Evolutionary conservation across 2,113 vertebrate species (phyloP).

Genomic region (Brachionichthys hirsutus): DNA sequence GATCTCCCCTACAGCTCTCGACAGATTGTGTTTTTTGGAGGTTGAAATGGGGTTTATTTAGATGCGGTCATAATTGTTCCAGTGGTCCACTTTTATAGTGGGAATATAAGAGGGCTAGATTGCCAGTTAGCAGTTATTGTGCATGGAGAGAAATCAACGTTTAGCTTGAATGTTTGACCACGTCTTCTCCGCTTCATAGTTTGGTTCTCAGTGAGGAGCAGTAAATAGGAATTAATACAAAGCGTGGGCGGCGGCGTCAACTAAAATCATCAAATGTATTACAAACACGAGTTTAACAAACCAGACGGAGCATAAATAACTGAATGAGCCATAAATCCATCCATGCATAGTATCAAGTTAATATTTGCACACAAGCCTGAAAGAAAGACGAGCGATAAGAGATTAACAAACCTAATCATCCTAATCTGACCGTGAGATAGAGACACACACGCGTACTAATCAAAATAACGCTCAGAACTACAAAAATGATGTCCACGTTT

Average conservation of each 20-base stretch:
- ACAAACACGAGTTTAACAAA: slow-evolving; percentile 10
- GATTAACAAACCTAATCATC: background rate
- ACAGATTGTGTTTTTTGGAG: slow-evolving; percentile 48
- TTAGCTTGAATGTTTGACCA: slow-evolving; percentile 26
- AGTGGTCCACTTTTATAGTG: slow-evolving; percentile 55
- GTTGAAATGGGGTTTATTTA: slow-evolving; percentile 43
- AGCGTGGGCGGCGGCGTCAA: slow-evolving; percentile 5
- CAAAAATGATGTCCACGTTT: too few relatives aligned
- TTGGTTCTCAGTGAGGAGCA: slow-evolving; percentile 5
- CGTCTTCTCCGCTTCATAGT: slow-evolving; percentile 18
- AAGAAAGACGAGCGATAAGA: too few relatives aligned
- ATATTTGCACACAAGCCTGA: background rate
- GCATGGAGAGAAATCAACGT: slow-evolving; percentile 36
- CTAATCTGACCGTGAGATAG: too few relatives aligned
- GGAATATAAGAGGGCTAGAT: slow-evolving; percentile 40
- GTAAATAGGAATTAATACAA: slow-evolving; percentile 28
- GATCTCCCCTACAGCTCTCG: slow-evolving; percentile 37
- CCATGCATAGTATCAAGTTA: slow-evolving; percentile 10
- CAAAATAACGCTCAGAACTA: too few relatives aligned
- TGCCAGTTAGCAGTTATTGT: slow-evolving; percentile 40
- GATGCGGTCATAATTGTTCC: slow-evolving; percentile 50
- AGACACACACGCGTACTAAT: too few relatives aligned
- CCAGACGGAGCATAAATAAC: slow-evolving; percentile 23
- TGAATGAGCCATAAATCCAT: slow-evolving; percentile 11
- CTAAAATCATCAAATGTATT: slow-evolving; percentile 5